Conservation (phyloP, 2,888 invertebrate genomes). For the Pandemis heparana region DNA sequence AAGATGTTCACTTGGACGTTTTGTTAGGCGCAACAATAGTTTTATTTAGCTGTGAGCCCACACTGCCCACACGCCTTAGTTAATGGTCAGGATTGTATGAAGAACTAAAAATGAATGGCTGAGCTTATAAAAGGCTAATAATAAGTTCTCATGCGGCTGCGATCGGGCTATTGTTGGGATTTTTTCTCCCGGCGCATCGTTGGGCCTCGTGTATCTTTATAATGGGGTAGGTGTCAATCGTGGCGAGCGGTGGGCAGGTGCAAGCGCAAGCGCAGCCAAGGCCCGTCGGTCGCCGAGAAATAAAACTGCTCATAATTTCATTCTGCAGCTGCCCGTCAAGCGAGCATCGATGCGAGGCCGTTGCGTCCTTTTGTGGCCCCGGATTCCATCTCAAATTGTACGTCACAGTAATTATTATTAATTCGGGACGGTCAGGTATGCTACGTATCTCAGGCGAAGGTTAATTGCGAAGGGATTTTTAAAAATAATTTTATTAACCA, state of each 20-base stretch:
- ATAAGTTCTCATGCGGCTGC: constrained; percentile 83
- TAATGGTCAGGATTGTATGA: constrained; percentile 83
- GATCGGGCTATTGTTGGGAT: constrained; percentile 77
- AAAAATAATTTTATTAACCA: constrained; percentile 34
- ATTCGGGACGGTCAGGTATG: constrained; percentile 39
- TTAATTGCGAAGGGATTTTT: constrained; percentile 38
- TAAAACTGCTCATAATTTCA: constrained; percentile 83
- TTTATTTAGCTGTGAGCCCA: constrained; percentile 83
- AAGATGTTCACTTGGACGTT: constrained; percentile 83
- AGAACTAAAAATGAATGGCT: constrained; percentile 82
- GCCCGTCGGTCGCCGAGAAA: constrained; percentile 60
- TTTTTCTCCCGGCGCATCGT: constrained; percentile 67
- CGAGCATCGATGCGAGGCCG: constrained; percentile 73
- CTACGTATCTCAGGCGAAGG: constrained; percentile 29
- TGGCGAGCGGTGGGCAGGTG: constrained; percentile 76
- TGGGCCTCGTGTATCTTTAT: constrained; percentile 62
- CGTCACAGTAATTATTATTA: constrained; percentile 56
- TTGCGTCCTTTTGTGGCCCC: constrained; percentile 72
- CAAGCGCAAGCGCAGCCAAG: constrained; percentile 50
- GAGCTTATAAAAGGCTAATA: constrained; percentile 80
- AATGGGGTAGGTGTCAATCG: constrained; percentile 85
- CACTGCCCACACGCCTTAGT: constrained; percentile 83
- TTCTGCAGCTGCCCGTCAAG: constrained; percentile 83
- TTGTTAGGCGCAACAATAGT: constrained; percentile 83
- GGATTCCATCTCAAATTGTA: constrained; percentile 74